Evolutionary conservation across 2,888 invertebrate species (phyloP).

Genomic region (Cactoblastis cactorum): DNA sequence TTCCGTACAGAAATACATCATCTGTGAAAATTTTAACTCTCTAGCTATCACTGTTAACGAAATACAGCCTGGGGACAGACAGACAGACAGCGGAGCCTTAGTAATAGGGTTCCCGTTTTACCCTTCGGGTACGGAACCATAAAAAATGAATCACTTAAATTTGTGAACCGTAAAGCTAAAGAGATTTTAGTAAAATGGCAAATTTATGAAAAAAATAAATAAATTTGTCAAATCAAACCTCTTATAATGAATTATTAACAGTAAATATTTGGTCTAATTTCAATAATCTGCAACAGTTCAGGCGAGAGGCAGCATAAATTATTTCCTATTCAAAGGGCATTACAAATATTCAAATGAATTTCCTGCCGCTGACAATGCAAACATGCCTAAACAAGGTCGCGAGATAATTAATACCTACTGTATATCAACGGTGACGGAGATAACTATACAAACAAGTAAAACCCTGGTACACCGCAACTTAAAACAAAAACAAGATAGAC

Average conservation of each 20-base stretch:
- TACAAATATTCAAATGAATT: constrained; percentile 26
- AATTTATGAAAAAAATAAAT: too few species aligned
- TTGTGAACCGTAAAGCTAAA: background rate
- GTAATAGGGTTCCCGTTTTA: too few species aligned
- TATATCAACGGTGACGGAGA: constrained; percentile 6
- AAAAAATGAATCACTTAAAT: background rate
- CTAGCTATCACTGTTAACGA: too few species aligned
- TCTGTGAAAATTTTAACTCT: too few species aligned
- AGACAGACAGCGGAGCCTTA: too few species aligned
- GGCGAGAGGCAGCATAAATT: constrained; percentile 7
- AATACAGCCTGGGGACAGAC: too few species aligned
- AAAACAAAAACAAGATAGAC: constrained; percentile 20
- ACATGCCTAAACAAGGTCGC: constrained; percentile 29
- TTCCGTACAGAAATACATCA: too few species aligned
- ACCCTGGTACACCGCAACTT: constrained; percentile 21
- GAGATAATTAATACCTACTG: constrained; percentile 21
- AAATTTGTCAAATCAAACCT: background rate
- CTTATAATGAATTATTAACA: background rate
- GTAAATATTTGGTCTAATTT: background rate
- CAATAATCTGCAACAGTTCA: background rate
- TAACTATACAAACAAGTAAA: constrained; percentile 16
- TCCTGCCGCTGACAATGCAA: constrained; percentile 32
- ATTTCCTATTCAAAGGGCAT: constrained; percentile 7
- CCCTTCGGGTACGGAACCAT: too few species aligned
- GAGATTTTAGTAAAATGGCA: background rate